Evolutionary conservation across 2,113 vertebrate species (phyloP).

Genomic region (Misgurnus mizolepis): DNA sequence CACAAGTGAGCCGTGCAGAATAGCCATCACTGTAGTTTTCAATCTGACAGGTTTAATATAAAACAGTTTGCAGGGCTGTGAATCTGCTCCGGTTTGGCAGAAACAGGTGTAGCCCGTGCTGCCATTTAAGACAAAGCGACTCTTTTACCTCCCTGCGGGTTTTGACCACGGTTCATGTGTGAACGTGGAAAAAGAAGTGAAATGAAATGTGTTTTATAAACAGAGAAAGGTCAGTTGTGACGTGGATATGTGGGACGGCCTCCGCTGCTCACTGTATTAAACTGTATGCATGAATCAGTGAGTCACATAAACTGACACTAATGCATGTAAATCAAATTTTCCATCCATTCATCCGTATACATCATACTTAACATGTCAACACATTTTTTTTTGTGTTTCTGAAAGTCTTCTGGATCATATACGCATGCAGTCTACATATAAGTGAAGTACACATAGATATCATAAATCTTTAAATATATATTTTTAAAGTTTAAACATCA

Average conservation of each 20-base stretch:
- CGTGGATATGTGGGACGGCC: conserved; percentile 61
- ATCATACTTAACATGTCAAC: no score
- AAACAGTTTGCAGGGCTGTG: conserved; percentile 67
- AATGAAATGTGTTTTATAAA: conserved; percentile 73
- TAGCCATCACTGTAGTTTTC: conserved; percentile 42
- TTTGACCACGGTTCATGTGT: conserved; percentile 70
- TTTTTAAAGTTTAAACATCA: not conserved
- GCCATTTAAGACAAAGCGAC: conserved; percentile 67
- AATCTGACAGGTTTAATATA: conserved; percentile 70
- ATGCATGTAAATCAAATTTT: no score
- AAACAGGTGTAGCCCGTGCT: conserved; percentile 56
- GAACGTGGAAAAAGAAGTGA: conserved; percentile 68
- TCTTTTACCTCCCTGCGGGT: conserved; percentile 67
- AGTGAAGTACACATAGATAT: not conserved
- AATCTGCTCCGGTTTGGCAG: conserved; percentile 64
- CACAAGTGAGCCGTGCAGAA: not conserved
- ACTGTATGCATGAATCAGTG: not conserved
- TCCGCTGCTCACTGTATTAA: conserved; percentile 35
- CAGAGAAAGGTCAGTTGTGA: conserved; percentile 73
- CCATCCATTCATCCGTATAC: no score
- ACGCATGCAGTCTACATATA: not conserved
- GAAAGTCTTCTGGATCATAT: not conserved
- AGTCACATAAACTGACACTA: not conserved
- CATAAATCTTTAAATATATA: not conserved
- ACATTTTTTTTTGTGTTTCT: not conserved